phyloP scores from a whole-genome alignment of 2,888 invertebrate genomes.

The Elysia crispata region DNA sequence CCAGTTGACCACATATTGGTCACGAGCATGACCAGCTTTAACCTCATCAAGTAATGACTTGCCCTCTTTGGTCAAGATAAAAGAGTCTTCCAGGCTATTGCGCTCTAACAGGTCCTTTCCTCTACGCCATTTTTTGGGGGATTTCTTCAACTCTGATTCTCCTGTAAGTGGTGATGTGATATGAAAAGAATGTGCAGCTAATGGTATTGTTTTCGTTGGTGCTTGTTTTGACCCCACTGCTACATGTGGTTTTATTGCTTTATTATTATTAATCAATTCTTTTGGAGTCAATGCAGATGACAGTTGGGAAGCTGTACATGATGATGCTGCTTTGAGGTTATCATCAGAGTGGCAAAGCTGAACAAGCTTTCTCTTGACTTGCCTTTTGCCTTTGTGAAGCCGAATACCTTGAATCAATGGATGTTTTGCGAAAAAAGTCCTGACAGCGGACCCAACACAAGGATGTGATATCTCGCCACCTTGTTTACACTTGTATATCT shows the following conservation, averaged over 20 bases:
- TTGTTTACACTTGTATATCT: conserved; percentile 37
- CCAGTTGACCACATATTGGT: conserved; percentile 73
- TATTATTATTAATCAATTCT: conserved; percentile 50
- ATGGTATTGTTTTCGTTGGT: too few relatives aligned
- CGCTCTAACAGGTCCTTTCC: conserved; percentile 63
- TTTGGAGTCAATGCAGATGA: too few relatives aligned
- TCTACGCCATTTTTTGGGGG: conserved; percentile 57
- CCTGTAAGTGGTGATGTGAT: too few relatives aligned
- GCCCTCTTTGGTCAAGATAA: conserved; percentile 66
- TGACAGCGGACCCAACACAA: conserved; percentile 37
- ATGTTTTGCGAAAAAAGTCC: conserved; percentile 53
- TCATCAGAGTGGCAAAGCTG: conserved; percentile 60
- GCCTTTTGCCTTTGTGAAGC: conserved; percentile 70
- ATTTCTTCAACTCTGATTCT: too few relatives aligned
- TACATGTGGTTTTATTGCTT: too few relatives aligned
- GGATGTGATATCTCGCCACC: conserved; percentile 43
- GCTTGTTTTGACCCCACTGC: too few relatives aligned
- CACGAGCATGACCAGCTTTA: conserved; percentile 56
- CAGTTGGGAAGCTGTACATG: too few relatives aligned
- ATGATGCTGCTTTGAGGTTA: conserved; percentile 24
- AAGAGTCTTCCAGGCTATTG: conserved; percentile 70
- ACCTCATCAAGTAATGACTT: conserved; percentile 56
- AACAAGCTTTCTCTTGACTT: conserved; percentile 65
- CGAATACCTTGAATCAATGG: conserved; percentile 65
- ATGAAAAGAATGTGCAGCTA: too few relatives aligned